phyloP scores from a whole-genome alignment of 2,797 vertebrate genomes.

The Labroides dimidiatus region DNA sequence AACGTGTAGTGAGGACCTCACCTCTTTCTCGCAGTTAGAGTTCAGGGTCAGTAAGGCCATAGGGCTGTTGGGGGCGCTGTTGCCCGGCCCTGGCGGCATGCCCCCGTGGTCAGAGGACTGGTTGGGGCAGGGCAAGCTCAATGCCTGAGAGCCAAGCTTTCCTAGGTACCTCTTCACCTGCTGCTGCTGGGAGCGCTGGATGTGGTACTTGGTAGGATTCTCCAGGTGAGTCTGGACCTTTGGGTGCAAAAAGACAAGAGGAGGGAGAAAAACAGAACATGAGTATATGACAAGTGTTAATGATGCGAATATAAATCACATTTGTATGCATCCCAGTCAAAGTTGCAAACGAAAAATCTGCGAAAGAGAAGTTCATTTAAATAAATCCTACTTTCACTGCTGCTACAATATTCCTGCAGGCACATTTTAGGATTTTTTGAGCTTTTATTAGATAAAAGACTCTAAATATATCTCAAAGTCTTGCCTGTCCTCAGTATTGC shows the following conservation, averaged over 20 bases:
- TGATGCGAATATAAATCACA: background rate
- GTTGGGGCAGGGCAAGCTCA: conserved; percentile 95
- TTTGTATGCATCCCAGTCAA: conserved; percentile 1
- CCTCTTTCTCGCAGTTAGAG: conserved; percentile 99
- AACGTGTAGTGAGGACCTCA: conserved; percentile 42
- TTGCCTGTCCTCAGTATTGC: background rate
- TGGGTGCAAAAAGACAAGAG: background rate
- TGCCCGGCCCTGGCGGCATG: conserved; percentile 95
- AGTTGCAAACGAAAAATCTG: conserved; percentile 1
- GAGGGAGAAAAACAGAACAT: background rate
- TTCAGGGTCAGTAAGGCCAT: conserved; percentile 98
- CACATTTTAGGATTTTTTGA: background rate
- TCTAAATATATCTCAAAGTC: conserved; percentile 50
- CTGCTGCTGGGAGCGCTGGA: conserved; percentile 97
- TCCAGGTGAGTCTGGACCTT: conserved; percentile 99
- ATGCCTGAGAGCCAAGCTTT: conserved; percentile 93
- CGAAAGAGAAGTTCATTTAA: background rate
- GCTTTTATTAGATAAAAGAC: conserved; percentile 33
- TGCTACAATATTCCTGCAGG: background rate
- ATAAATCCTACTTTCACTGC: background rate
- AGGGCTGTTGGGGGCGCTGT: conserved; percentile 98
- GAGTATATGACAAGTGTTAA: background rate
- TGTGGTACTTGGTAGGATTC: conserved; percentile 99
- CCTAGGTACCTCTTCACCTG: conserved; percentile 98
- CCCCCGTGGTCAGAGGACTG: conserved; percentile 93